These are phyloP conservation scores for Hesperia comma DNA, from an alignment of 2,888 invertebrate genomes.

Conservation along the genomic window DNA sequence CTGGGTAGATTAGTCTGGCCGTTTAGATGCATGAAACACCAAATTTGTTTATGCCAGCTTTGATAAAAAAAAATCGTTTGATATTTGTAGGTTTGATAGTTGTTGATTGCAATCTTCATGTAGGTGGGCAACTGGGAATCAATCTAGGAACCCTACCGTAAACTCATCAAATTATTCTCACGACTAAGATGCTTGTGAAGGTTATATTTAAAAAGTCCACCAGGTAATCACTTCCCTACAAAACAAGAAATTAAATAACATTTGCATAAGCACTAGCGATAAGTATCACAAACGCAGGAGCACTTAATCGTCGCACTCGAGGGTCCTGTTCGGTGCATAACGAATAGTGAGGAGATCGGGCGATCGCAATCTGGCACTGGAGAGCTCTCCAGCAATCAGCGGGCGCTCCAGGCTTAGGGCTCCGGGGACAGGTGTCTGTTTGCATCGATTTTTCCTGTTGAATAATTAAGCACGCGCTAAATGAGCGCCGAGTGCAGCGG, in stretches of 20 bases:
- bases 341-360: background rate
- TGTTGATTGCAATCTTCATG: no score
- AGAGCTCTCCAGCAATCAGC: conserved; percentile 11
- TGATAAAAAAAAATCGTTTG: no score
- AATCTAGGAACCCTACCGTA: no score
- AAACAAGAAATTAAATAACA: background rate
- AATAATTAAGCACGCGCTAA: conserved; percentile 43
- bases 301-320: conserved; percentile 11
- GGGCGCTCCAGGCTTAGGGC: conserved; percentile 3
- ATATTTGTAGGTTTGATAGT: no score
- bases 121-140: no score
- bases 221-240: no score
- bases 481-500: conserved; percentile 42
- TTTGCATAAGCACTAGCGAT: background rate
- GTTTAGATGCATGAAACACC: no score
- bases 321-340: background rate
- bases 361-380: conserved; percentile 19
- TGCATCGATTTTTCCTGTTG: conserved; percentile 35
- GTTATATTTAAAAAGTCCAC: no score
- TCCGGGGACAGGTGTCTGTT: conserved; percentile 26
- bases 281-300: background rate
- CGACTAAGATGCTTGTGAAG: no score
- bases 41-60: no score
- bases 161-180: no score
- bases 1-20: no score